Evolutionary conservation across 1,140 invertebrate species (phyloP), one percentile per base, ranked within the genome.

Genomic region (Dreissena polymorpha): DNA sequence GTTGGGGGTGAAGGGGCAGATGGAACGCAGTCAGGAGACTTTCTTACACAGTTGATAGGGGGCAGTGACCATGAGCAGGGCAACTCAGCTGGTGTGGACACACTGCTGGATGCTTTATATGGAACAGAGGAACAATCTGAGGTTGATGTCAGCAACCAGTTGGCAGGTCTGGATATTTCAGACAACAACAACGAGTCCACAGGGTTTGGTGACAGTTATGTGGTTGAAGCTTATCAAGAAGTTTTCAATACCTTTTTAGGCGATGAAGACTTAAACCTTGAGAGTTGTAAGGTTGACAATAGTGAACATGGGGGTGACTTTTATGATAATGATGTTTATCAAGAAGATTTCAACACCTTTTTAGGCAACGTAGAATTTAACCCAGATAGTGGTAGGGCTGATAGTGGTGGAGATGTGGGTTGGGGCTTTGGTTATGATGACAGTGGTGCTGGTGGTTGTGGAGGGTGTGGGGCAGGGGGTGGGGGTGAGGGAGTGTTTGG

Each of bases 341-440:
- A 55, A 57, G 77, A 80, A n/a, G 77, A 72, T 21, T 63, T 80
- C n/a, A 69, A 80, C 39, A 80, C 55, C 10, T 80, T 80, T 63
- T 27, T 78, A 16, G 76, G 76, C 49, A 55, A 72, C 55, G 53
- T 63, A 21, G 67, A 71, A 27, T 71, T 80, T 49, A 83, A 84
- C 0, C 60, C 67, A 0, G 63, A 85, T n/a, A 68, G 65, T 18
- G 84, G 78, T 69, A 86, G 70, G 18, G 85, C 81, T 65, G 85
- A 88, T 63, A 85, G 70, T 16, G 60, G 63, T 16, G 71, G 71
- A 21, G 27, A 77, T 39, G 76, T 76, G 14, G 69, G 64, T 51
- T 57, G 71, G 65, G 83, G 76, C 12, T 25, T 69, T 49, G 65
- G 78, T 25, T 72, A 73, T 68, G 49, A 53, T 57, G 68, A 67